These are phyloP conservation scores for Cryptotermes secundus DNA, from an alignment of 1,140 invertebrate species.

Conservation along the genomic window DNA sequence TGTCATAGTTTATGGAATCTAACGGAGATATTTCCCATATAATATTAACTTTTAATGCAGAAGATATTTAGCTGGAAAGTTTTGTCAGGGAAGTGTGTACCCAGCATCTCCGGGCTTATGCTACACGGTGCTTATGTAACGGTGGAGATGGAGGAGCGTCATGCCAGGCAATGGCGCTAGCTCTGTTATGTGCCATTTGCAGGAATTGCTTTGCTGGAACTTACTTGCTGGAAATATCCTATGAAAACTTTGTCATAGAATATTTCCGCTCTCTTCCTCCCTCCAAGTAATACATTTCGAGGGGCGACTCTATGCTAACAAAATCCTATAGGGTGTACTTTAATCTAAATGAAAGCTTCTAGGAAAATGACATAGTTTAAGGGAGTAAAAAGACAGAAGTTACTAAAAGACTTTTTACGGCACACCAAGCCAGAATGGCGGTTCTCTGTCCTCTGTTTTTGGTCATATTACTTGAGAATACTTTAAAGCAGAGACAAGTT, in stretches of 20 bases:
- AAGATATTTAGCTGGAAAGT: no score
- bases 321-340: background rate
- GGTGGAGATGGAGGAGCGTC: no score
- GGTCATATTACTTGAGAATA: background rate
- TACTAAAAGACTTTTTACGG: background rate
- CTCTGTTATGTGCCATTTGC: background rate
- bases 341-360: background rate
- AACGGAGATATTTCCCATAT: no score
- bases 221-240: background rate
- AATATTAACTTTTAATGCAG: no score
- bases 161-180: background rate
- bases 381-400: background rate
- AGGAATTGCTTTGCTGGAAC: background rate
- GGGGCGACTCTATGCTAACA: background rate
- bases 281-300: background rate
- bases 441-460: background rate
- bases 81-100: no score
- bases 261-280: background rate
- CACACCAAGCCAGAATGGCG: background rate
- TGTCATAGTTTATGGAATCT: no score
- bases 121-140: no score
- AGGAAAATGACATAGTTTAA: background rate
- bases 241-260: background rate
- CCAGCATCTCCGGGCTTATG: no score
- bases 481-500: background rate